phyloP scores from a whole-genome alignment of 1,140 invertebrate species.

The Sweltsa coloradensis region DNA sequence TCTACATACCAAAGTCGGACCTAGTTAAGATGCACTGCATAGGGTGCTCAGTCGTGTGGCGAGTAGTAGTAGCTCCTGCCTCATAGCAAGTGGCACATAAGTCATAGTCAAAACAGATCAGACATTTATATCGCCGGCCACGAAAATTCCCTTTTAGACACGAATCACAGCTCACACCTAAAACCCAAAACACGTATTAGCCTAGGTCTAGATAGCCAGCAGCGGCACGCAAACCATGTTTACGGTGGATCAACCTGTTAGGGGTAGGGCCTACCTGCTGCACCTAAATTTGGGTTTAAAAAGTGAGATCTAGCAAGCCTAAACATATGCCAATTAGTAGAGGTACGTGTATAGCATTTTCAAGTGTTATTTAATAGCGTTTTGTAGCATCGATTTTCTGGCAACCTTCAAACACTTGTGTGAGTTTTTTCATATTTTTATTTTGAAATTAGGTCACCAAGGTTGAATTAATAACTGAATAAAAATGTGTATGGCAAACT shows the following conservation, averaged over 20 bases:
- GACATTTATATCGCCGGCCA: conserved; percentile 94
- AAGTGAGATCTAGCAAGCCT: conserved; percentile 28
- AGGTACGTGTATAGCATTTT: too few relatives aligned
- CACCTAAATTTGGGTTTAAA: conserved; percentile 28
- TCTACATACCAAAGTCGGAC: conserved; percentile 86
- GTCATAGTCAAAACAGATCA: conserved; percentile 98
- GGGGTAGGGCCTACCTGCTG: conserved; percentile 26
- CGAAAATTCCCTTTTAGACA: conserved; percentile 97
- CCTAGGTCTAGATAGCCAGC: conserved; percentile 22
- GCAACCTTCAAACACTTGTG: too few relatives aligned
- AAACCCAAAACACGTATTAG: conserved; percentile 27
- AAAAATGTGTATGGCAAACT: too few relatives aligned
- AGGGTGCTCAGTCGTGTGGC: conserved; percentile 89
- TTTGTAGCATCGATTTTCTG: too few relatives aligned
- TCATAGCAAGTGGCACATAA: conserved; percentile 94
- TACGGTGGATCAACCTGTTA: too few relatives aligned
- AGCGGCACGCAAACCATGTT: too few relatives aligned
- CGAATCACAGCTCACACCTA: conserved; percentile 96
- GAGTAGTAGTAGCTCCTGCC: conserved; percentile 79
- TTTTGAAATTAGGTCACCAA: too few relatives aligned
- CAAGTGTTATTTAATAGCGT: too few relatives aligned
- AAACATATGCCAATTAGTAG: conserved; percentile 28
- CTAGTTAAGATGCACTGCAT: conserved; percentile 97
- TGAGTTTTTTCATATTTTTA: too few relatives aligned
- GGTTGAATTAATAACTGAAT: too few relatives aligned